These are phyloP conservation scores for Serinus canaria DNA, from an alignment of 2,113 vertebrate species.

Conservation along the genomic window DNA sequence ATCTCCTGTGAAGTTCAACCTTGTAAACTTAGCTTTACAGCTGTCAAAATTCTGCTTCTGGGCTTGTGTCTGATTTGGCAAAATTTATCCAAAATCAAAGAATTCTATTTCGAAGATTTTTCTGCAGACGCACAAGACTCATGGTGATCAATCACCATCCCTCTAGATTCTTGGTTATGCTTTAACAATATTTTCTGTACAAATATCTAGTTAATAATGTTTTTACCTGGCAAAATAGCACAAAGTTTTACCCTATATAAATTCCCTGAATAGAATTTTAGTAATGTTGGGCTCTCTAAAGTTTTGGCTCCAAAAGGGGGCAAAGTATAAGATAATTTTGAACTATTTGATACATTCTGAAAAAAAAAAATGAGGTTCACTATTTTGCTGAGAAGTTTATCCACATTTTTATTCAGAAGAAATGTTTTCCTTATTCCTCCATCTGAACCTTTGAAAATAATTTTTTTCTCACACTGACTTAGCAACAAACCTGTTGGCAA, in stretches of 20 bases:
- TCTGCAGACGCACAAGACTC: not conserved
- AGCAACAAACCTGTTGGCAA: not conserved
- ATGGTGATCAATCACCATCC: not conserved
- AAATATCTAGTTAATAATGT: not conserved
- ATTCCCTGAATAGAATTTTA: not conserved
- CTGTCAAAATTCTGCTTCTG: not conserved
- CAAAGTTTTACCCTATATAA: not conserved
- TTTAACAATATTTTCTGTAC: not conserved
- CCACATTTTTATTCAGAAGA: not conserved
- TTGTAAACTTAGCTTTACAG: not conserved
- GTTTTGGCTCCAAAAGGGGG: not conserved
- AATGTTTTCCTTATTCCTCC: not conserved
- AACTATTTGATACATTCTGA: not conserved
- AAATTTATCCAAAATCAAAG: not conserved
- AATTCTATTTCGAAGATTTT: not conserved
- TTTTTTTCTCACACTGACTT: rapidly evolving
- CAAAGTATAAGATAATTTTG: not conserved
- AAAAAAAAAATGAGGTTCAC: not conserved
- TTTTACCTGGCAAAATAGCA: not conserved
- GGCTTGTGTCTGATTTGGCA: not conserved
- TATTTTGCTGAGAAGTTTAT: not conserved
- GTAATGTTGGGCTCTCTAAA: not conserved
- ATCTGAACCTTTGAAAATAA: not conserved
- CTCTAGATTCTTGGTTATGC: not conserved
- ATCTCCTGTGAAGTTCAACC: not conserved